Conservation (phyloP, 2,797 vertebrate species). For the Chelon labrosus region DNA sequence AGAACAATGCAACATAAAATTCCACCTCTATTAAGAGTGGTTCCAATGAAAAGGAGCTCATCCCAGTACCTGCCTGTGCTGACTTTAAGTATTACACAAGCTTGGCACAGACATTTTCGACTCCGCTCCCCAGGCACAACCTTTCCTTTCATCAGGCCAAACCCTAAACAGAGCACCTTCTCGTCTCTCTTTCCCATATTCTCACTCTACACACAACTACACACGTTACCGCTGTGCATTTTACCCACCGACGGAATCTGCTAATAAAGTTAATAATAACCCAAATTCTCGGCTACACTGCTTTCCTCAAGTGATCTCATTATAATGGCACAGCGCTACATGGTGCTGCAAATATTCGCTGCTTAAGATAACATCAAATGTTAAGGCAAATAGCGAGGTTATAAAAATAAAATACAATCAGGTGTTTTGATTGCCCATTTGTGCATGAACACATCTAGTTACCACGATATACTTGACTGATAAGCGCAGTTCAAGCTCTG, state of each 20-base stretch:
- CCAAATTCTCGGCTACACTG: slow-evolving; percentile 30
- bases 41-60: slow-evolving; percentile 83
- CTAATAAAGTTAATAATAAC: slow-evolving; percentile 47
- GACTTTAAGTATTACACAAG: slow-evolving; percentile 87
- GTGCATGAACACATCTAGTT: not conserved
- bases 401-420: not conserved
- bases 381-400: not conserved
- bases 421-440: slow-evolving; percentile 6
- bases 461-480: not conserved
- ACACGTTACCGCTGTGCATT: slow-evolving; percentile 11
- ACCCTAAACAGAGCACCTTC: slow-evolving; percentile 69
- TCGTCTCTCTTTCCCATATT: slow-evolving; percentile 15
- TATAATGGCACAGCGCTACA: not conserved
- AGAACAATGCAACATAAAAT: slow-evolving; percentile 86
- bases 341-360: not conserved
- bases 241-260: slow-evolving; percentile 7
- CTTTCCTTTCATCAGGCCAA: slow-evolving; percentile 82
- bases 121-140: slow-evolving; percentile 63
- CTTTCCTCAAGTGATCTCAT: slow-evolving; percentile 55
- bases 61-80: slow-evolving; percentile 86
- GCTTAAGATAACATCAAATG: not conserved
- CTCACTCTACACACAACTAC: not conserved
- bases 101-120: slow-evolving; percentile 80
- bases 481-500: slow-evolving; percentile 35
- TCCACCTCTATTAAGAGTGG: slow-evolving; percentile 87